These are phyloP conservation scores for Pristionchus japonicus DNA, from an alignment of 2,888 invertebrate species.

Conservation along the genomic window DNA sequence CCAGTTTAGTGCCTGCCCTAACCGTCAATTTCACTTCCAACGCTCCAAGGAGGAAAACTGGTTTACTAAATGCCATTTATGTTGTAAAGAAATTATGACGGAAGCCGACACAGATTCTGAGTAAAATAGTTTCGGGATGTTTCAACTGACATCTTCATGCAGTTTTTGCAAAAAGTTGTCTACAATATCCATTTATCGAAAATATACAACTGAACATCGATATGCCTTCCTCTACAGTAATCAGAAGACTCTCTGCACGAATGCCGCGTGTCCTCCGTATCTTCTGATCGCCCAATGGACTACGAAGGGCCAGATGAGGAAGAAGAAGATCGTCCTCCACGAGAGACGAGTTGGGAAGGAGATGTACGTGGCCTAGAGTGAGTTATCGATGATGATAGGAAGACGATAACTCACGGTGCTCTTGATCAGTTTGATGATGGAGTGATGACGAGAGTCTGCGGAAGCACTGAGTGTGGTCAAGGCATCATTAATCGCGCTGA, in stretches of 20 bases:
- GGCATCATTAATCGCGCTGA: not conserved
- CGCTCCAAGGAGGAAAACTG: no score
- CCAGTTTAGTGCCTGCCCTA: no score
- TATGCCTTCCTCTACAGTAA: no score
- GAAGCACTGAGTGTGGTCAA: not conserved
- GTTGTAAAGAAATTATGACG: no score
- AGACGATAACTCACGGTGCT: not conserved
- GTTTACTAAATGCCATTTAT: no score
- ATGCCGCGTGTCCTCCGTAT: not conserved
- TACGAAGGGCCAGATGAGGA: conserved; percentile 27
- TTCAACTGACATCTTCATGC: no score
- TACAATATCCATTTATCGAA: no score
- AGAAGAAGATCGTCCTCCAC: not conserved
- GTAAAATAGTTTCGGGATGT: no score
- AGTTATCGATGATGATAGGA: not conserved
- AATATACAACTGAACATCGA: no score
- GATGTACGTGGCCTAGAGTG: not conserved
- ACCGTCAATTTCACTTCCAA: no score
- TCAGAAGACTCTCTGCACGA: not conserved
- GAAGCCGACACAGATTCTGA: no score
- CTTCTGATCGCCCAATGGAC: not conserved
- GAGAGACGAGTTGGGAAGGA: conserved; percentile 6
- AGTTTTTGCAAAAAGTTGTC: no score
- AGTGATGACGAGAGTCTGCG: not conserved
- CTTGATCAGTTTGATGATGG: conserved; percentile 12